Percentiles rank a stretch among this genome's conserved stretches.
phyloP scores from a whole-genome alignment of 2,113 vertebrate species.

The Malurus cyaneus region DNA sequence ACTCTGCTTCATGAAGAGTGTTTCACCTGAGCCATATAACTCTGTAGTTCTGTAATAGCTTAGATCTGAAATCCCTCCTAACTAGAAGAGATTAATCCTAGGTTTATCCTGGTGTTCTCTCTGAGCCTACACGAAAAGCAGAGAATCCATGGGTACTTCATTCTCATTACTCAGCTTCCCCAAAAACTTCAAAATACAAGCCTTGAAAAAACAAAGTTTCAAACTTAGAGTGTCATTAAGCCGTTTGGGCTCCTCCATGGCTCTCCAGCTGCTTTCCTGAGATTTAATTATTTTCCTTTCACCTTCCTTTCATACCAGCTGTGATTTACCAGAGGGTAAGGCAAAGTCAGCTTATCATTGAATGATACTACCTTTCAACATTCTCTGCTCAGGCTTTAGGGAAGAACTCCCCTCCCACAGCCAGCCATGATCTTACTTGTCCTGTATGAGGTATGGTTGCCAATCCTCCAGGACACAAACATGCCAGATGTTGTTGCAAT shows the following conservation, averaged over 20 bases:
- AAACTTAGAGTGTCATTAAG: not conserved
- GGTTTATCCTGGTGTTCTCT: not conserved
- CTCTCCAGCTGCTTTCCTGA: not conserved
- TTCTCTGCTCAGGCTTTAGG: not conserved
- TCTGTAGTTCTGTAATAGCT: not conserved
- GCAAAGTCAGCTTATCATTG: not conserved
- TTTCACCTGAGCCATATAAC: not conserved
- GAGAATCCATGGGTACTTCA: not conserved
- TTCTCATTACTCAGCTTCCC: not conserved
- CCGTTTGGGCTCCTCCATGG: not conserved
- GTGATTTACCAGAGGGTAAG: not conserved
- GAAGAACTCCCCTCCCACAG: not conserved
- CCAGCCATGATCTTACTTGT: not conserved
- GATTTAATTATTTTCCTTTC: not conserved
- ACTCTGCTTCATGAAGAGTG: not conserved
- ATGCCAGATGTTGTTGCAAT: not conserved
- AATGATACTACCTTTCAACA: constrained; percentile 22
- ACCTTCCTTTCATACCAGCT: not conserved
- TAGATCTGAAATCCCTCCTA: not conserved
- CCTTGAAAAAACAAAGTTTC: not conserved
- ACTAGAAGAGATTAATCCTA: not conserved
- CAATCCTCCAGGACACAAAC: not conserved
- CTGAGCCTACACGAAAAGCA: not conserved
- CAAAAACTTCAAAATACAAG: not conserved
- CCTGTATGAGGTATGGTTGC: not conserved